Evolutionary conservation across 2,888 invertebrate genomes (phyloP).

Genomic region (Sphinx pinastri): DNA sequence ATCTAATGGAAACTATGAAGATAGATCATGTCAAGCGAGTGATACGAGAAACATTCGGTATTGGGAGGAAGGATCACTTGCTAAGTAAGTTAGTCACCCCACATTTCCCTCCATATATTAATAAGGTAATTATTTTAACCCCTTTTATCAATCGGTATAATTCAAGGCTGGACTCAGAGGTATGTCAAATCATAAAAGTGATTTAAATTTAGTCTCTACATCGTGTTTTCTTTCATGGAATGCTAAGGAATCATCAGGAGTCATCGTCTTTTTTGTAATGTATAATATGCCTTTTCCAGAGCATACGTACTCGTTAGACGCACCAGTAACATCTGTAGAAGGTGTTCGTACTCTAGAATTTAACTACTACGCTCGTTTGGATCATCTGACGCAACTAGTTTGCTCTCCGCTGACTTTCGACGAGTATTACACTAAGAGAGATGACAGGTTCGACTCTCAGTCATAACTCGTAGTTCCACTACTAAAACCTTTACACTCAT

Average conservation of each 20-base stretch:
- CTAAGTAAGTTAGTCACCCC: constrained; percentile 78
- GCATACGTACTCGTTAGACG: constrained; percentile 68
- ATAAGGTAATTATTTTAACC: not conserved
- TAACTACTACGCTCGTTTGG: constrained; percentile 85
- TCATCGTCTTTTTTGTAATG: too few species aligned
- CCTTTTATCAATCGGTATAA: too few species aligned
- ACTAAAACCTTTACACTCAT: too few species aligned
- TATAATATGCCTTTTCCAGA: constrained; percentile 46
- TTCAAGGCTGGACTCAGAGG: too few species aligned
- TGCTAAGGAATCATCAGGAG: too few species aligned
- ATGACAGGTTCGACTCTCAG: constrained; percentile 70
- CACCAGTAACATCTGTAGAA: constrained; percentile 62
- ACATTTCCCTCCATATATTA: not conserved
- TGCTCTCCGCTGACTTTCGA: constrained; percentile 79
- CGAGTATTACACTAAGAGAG: constrained; percentile 83
- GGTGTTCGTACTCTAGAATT: constrained; percentile 67
- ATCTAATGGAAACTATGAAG: constrained; percentile 83
- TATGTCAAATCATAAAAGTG: too few species aligned
- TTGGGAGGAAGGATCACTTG: constrained; percentile 88
- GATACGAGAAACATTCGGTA: constrained; percentile 84
- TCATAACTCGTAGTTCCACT: too few species aligned
- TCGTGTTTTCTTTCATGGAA: too few species aligned
- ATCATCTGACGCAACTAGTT: constrained; percentile 86
- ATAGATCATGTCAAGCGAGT: constrained; percentile 79
- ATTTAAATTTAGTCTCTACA: too few species aligned